Evolutionary conservation across 1,140 invertebrate species (phyloP).

Genomic region (Ephestia elutella): DNA sequence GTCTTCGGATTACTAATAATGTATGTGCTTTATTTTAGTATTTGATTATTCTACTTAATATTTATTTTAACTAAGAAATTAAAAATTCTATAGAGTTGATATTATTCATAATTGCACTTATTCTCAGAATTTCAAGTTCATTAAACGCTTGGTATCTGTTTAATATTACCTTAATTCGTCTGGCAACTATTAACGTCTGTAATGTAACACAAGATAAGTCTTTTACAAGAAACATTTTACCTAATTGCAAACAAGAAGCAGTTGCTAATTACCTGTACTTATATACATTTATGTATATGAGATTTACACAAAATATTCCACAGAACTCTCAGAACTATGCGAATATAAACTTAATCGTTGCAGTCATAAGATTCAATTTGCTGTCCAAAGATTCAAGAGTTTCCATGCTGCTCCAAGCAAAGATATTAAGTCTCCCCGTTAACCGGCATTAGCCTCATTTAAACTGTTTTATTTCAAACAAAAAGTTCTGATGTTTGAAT

Average conservation of each 20-base stretch:
- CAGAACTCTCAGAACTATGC: neutral
- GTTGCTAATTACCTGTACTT: neutral
- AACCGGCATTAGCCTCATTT: neutral
- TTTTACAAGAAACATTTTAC: neutral
- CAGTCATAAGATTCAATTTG: neutral
- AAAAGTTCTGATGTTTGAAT: neutral
- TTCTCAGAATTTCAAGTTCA: too few species aligned
- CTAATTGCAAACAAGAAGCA: neutral
- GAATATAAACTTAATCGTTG: neutral
- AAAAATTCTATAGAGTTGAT: too few species aligned
- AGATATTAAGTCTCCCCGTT: neutral
- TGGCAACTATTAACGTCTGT: too few species aligned
- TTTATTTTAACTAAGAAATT: too few species aligned
- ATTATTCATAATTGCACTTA: too few species aligned
- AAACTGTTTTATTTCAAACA: neutral
- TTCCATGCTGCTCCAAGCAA: neutral
- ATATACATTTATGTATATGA: neutral
- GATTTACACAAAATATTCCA: neutral
- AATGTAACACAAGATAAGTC: too few species aligned
- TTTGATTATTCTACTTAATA: too few species aligned
- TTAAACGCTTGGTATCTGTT: too few species aligned
- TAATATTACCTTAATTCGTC: too few species aligned
- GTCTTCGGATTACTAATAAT: too few species aligned
- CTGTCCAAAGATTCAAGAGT: neutral
- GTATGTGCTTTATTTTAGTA: too few species aligned